Percentiles rank a stretch among this genome's conserved stretches.
Evolutionary conservation across 2,888 invertebrate species (phyloP).

Genomic region (Pterobdella sp.): DNA sequence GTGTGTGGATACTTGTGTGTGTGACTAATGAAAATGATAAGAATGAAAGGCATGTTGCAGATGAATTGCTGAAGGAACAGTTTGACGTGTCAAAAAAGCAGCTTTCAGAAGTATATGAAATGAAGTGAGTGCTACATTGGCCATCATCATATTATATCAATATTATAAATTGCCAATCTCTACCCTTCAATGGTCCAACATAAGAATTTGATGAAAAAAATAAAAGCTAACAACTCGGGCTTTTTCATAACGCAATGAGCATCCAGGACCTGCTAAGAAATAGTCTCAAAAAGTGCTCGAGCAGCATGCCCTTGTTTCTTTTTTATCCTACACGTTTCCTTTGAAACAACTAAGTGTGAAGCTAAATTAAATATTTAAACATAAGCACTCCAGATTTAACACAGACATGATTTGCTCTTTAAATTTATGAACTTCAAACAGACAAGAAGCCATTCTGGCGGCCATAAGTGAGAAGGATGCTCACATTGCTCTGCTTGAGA

Average conservation of each 20-base stretch:
- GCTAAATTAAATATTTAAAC: too few species aligned
- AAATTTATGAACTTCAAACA: too few species aligned
- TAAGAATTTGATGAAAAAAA: not conserved
- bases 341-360: too few species aligned
- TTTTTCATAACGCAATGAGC: not conserved
- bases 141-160: not conserved
- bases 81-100: constrained; percentile 73
- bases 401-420: too few species aligned
- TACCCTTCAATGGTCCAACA: not conserved
- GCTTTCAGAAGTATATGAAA: constrained; percentile 67
- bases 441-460: constrained; percentile 74
- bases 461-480: constrained; percentile 81
- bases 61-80: constrained; percentile 78
- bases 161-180: not conserved
- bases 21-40: not conserved
- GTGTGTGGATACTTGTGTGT: not conserved
- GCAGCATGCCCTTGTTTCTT: too few species aligned
- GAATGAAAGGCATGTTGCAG: not conserved
- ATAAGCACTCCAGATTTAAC: too few species aligned
- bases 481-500: constrained; percentile 71
- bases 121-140: constrained; percentile 62
- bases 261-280: too few species aligned
- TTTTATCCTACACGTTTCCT: too few species aligned
- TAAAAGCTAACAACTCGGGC: not conserved
- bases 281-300: too few species aligned